Percentiles rank a stretch among this genome's conserved stretches.
Conservation (phyloP, 2,113 vertebrate species). For the Gracilinanus agilis region DNA sequence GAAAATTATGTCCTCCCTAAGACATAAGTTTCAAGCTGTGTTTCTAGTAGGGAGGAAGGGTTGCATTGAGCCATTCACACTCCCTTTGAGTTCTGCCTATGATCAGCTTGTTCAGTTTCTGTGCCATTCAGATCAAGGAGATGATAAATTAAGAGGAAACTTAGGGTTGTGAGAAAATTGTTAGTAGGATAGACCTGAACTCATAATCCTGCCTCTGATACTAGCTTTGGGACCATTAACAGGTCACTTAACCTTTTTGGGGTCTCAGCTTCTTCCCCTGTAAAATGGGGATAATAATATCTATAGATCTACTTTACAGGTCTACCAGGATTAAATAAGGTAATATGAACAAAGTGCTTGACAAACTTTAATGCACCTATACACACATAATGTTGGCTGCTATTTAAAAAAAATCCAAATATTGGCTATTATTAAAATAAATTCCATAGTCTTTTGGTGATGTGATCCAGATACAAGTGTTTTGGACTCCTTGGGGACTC, state of each 20-base stretch:
- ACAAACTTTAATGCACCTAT: background rate
- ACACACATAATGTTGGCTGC: background rate
- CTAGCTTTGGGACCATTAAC: background rate
- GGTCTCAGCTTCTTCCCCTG: background rate
- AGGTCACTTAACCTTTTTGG: background rate
- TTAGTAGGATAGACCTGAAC: background rate
- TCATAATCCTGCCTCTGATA: background rate
- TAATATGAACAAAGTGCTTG: background rate
- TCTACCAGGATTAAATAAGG: background rate
- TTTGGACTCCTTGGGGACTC: background rate
- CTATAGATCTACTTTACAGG: background rate
- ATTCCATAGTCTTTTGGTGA: background rate
- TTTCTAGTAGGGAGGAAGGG: background rate
- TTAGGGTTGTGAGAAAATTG: background rate
- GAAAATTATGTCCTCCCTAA: background rate
- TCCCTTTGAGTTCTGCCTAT: background rate
- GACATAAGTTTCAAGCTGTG: background rate
- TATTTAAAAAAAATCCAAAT: background rate
- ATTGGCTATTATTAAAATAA: background rate
- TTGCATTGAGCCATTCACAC: background rate
- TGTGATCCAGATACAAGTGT: background rate
- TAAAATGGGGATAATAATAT: background rate
- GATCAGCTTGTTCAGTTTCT: background rate
- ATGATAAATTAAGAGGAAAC: background rate
- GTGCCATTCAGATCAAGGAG: background rate